Conservation (phyloP, 2,113 vertebrate species). For the Hypocryptadius cinnamomeus region DNA sequence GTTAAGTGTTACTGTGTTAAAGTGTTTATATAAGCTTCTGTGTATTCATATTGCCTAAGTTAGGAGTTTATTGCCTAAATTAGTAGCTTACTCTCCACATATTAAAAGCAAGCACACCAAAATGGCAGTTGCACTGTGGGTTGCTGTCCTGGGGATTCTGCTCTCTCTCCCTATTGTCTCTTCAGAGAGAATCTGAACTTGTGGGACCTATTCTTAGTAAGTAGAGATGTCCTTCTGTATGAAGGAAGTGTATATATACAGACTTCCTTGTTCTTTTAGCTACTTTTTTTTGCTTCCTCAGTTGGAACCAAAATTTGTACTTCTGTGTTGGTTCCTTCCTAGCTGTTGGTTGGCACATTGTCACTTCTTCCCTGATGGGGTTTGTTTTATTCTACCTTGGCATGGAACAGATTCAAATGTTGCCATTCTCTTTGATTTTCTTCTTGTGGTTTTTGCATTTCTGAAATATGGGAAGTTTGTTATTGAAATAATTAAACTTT, state of each 20-base stretch:
- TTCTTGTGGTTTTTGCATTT: not conserved
- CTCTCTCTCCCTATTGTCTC: not conserved
- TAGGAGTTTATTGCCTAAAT: not conserved
- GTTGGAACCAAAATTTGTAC: not conserved
- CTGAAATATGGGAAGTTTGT: not conserved
- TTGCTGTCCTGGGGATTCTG: accelerated
- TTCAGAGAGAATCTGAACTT: not conserved
- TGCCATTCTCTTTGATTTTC: not conserved
- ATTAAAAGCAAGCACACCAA: not conserved
- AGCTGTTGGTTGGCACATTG: not conserved
- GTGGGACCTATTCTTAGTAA: not conserved
- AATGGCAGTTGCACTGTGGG: not conserved
- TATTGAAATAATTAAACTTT: not conserved
- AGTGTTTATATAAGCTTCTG: not conserved
- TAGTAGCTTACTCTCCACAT: not conserved
- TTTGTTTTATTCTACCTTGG: not conserved
- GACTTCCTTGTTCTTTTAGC: not conserved
- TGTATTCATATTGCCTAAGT: not conserved
- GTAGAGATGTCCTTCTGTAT: not conserved
- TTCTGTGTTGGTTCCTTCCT: too few species aligned
- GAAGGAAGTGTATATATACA: not conserved
- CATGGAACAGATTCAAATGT: not conserved
- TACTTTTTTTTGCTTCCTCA: not conserved
- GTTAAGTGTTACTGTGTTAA: not conserved
- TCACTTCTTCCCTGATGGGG: not conserved